Conservation (phyloP, 2,113 vertebrate species). For the Prochilodus magdalenae region DNA sequence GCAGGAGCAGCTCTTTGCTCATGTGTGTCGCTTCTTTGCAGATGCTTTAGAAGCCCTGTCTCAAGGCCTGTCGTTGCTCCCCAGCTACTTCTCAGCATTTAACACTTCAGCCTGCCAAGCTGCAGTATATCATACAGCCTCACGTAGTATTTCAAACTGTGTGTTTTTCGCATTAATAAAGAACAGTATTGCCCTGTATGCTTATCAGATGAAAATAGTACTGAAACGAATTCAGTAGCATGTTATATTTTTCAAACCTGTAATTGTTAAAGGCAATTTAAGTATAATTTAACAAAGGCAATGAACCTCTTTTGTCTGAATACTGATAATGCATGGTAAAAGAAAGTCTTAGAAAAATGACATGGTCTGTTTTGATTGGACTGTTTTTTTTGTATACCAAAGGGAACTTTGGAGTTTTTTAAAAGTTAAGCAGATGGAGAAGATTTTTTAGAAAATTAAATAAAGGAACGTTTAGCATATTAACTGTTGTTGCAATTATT, state of each 20-base stretch:
- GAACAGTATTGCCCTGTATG: neutral
- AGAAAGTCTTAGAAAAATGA: too few species aligned
- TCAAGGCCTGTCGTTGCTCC: slow-evolving; percentile 23
- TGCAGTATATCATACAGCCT: slow-evolving; percentile 14
- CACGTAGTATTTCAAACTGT: neutral
- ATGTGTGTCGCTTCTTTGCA: slow-evolving; percentile 17
- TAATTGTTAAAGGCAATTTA: too few species aligned
- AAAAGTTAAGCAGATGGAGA: too few species aligned
- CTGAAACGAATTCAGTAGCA: neutral
- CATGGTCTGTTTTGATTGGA: too few species aligned
- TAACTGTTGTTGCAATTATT: too few species aligned
- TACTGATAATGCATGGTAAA: too few species aligned
- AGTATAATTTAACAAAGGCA: neutral
- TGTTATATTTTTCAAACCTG: too few species aligned
- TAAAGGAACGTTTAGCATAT: too few species aligned
- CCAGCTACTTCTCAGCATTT: slow-evolving; percentile 18
- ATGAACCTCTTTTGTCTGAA: neutral
- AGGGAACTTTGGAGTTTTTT: too few species aligned
- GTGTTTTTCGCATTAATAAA: slow-evolving; percentile 4
- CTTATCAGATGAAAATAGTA: neutral
- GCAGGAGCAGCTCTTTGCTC: slow-evolving; percentile 1
- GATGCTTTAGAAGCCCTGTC: neutral
- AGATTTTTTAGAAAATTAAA: too few species aligned
- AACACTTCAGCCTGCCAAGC: slow-evolving; percentile 19
- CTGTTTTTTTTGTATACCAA: too few species aligned